Evolutionary conservation across 2,797 vertebrate genomes (phyloP), one percentile per base, ranked within the genome.

Genomic region (Neoniphon sammara): DNA sequence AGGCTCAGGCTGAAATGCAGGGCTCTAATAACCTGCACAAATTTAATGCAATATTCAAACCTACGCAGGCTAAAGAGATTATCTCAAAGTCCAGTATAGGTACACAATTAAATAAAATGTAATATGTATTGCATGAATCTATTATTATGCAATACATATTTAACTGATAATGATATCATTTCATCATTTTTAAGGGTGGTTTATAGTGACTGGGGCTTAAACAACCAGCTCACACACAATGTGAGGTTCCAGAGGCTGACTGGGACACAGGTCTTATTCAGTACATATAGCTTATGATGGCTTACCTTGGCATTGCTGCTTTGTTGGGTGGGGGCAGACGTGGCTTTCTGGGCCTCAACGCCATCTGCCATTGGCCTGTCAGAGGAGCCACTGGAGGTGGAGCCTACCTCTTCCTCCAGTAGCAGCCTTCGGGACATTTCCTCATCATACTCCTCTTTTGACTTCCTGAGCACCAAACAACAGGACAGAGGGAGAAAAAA

Each of bases 361-460:
- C 79, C 74, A 34, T 87, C 86, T 67, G 65, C 62, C 58, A 55
- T 12, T 11, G 80, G 79, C 66, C 85, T 85, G 46, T 93, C 84
- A 1, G 82, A 83, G 68, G 85, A 68, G 74, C 89, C 82, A 64
- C 87, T 82, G 85, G 92, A 93, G 0, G 92, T 84, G 52, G 92
- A 92, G 53, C 91, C 92, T 3, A 75, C 39, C 31, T 90, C 88
- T 21, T 91, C 89, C 21, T 88, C 85, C 12, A 78, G 60, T 5
- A 86, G 94, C 77, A 84, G 81, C 84, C 89, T 87, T 59, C 87
- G 90, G 59, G 90, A 92, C 85, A 93, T 86, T 76, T 98, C 96
- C 79, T 94, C 91, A 34, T 99, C 97, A 70, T 99, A 99, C 83
- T 99, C 97, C 80, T 98, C 96, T 87, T 97, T 98, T 7, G 97